These are phyloP conservation scores for Meghimatium bilineatum DNA, from an alignment of 2,888 invertebrate genomes.

Conservation along the genomic window DNA sequence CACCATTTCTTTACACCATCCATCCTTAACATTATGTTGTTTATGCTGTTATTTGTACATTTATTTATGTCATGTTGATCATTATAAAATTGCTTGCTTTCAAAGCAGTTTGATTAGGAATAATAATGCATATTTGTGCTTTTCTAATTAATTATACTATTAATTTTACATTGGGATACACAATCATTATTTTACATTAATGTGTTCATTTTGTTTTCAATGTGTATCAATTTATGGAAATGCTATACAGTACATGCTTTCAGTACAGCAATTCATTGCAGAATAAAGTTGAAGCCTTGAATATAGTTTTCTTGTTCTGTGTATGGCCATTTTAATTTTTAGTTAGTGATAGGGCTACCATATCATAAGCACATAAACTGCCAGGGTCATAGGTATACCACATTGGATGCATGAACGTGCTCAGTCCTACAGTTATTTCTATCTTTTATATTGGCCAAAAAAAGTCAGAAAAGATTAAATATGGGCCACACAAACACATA, in stretches of 20 bases:
- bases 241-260: slow-evolving; percentile 7
- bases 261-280: background rate
- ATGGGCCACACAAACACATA: too few relatives aligned
- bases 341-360: too few relatives aligned
- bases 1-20: background rate
- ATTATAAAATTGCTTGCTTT: background rate
- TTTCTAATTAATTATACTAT: background rate
- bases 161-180: background rate
- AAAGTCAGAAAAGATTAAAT: too few relatives aligned
- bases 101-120: background rate
- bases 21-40: background rate
- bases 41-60: background rate
- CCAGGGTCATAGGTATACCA: too few relatives aligned
- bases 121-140: background rate
- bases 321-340: too few relatives aligned
- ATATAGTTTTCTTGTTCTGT: background rate
- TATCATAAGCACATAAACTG: too few relatives aligned
- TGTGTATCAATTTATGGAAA: background rate
- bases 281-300: slow-evolving; percentile 24
- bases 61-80: background rate
- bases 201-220: background rate
- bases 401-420: too few relatives aligned
- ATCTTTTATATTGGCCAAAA: too few relatives aligned
- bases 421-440: too few relatives aligned
- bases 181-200: background rate